Conservation (phyloP, 2,113 vertebrate genomes). For the Ailuropoda melanoleuca region DNA sequence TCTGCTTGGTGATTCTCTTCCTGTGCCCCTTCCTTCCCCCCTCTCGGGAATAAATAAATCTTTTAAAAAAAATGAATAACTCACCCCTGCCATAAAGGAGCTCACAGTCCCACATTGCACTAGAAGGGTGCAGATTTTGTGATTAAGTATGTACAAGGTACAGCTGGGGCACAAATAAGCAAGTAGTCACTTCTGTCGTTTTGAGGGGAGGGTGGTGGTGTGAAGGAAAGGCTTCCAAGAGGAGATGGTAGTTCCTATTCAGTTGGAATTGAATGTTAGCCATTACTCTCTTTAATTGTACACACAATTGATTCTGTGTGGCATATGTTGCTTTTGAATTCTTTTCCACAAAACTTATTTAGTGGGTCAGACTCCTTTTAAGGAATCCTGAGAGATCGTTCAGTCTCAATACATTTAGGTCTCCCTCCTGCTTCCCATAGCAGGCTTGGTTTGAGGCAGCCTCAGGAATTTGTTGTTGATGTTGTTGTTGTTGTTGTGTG, state of each 20-base stretch:
- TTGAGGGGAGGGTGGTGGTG: not conserved
- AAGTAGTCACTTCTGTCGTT: not conserved
- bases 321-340: conserved; percentile 3
- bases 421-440: not conserved
- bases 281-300: not conserved
- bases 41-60: not conserved
- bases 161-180: not conserved
- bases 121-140: not conserved
- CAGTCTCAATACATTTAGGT: not conserved
- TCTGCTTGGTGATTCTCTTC: not conserved
- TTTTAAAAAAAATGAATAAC: not conserved
- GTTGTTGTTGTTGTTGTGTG: not conserved
- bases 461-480: not conserved
- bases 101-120: not conserved
- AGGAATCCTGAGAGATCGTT: not conserved
- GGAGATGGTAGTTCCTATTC: not conserved
- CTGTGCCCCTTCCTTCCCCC: not conserved
- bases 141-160: not conserved
- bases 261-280: not conserved
- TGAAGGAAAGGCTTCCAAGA: not conserved
- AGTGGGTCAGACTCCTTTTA: not conserved
- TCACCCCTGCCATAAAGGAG: not conserved
- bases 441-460: not conserved
- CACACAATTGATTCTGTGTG: not conserved
- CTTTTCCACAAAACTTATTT: not conserved